Evolutionary conservation across 2,888 invertebrate genomes (phyloP), one percentile per base, ranked within the genome.

Genomic region (Acronicta aceris): DNA sequence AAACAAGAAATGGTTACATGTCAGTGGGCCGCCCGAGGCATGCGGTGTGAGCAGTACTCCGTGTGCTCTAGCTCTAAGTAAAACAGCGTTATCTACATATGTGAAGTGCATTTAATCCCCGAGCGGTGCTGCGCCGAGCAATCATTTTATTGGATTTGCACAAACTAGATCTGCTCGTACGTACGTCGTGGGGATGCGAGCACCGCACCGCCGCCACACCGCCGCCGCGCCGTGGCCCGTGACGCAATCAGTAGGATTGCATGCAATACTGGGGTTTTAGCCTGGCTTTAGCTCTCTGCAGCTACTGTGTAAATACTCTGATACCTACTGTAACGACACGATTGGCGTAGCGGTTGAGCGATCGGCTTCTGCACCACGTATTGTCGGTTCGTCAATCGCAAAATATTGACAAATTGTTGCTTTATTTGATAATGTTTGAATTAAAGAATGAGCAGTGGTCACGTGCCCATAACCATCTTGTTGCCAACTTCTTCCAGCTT

Each of bases 91-190:
- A 43, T 43, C 10, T n/a, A 45, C 10, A n/a, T 48, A 16, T 15
- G 25, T 6, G 13, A 21, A 27, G 41, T 42, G 55, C 55, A 58
- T 59, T 58, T 52, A 53, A 56, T 62, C 52, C 36, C 52, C 42
- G 52, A 15, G 46, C 5, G 42, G 25, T 17, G 51, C 17, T 15
- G 27, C 17, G 38, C 45, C 41, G 25, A 6, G 58, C 65, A 59
- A 52, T 59, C 43, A 65, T 52, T 61, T 55, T 53, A 65, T 70
- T 61, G 60, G 36, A 42, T 59, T 52, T 42, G 38, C 45, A n/a
- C 54, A 15, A 57, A 58, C 42, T 17, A 49, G 25, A 30, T 38
- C 16, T n/a, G 5, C 40, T 15, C 33, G 6, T 33, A 12, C 30
- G 12, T 12, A n/a, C n/a, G n/a, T n/a, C n/a, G 17, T 10, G 30